phyloP scores from a whole-genome alignment of 23 tunicate genomes.

The Aplidium turbinatum region DNA sequence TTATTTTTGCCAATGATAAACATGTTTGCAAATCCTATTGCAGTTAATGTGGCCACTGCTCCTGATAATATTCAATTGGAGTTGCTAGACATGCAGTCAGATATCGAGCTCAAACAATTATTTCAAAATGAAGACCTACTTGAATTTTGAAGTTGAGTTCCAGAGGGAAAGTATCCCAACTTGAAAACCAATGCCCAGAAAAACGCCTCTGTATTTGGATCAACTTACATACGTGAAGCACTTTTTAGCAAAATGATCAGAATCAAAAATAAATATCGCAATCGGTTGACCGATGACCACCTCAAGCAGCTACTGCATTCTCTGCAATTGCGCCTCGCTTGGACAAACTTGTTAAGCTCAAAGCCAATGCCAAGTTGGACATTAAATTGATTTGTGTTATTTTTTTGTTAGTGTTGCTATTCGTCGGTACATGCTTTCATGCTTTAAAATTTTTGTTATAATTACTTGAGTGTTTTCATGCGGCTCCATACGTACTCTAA shows the following conservation, averaged over 20 bases:
- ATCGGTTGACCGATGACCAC: constrained; percentile 50
- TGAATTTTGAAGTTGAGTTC: constrained; percentile 62
- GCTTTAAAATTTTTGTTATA: too few relatives aligned
- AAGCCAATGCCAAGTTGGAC: too few relatives aligned
- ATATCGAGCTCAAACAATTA: constrained; percentile 51
- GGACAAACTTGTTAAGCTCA: too few relatives aligned
- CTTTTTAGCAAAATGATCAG: constrained; percentile 65
- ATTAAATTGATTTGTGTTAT: too few relatives aligned
- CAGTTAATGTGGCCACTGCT: constrained; percentile 40
- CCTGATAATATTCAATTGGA: constrained; percentile 59
- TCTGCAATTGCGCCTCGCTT: too few relatives aligned
- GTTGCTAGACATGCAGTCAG: constrained; percentile 65
- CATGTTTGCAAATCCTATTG: constrained; percentile 44
- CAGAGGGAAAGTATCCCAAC: constrained; percentile 62
- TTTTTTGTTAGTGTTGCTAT: too few relatives aligned
- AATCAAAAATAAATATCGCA: constrained; percentile 59
- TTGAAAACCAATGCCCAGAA: constrained; percentile 50
- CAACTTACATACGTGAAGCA: constrained; percentile 62
- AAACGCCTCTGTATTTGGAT: constrained; percentile 61
- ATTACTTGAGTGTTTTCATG: too few relatives aligned
- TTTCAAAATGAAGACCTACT: constrained; percentile 49
- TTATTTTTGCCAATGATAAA: constrained; percentile 41
- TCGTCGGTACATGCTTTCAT: too few relatives aligned
- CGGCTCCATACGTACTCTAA: too few relatives aligned
- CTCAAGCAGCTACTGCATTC: constrained; percentile 60